These are phyloP conservation scores for Ischnus inquisitorius DNA, from an alignment of 2,888 invertebrate genomes.

Conservation along the genomic window DNA sequence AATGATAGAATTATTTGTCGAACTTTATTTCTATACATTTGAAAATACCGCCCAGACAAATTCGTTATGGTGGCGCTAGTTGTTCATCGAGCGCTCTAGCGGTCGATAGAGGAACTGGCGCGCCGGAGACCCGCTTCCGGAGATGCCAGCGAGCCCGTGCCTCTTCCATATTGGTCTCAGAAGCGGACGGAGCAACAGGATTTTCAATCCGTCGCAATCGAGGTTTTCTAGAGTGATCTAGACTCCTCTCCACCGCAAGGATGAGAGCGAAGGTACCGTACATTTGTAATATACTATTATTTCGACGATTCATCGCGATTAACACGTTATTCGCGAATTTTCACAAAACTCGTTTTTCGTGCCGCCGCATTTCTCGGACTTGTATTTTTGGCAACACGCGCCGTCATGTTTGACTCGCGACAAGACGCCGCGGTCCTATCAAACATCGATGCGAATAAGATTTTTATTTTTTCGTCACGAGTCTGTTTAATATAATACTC, in stretches of 20 bases:
- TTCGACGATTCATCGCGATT: constrained; percentile 63
- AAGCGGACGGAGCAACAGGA: constrained; percentile 71
- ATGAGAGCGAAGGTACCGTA: constrained; percentile 84
- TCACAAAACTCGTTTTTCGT: neutral
- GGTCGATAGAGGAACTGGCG: neutral
- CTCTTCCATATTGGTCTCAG: constrained; percentile 81
- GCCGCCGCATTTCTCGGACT: neutral
- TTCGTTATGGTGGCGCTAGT: constrained; percentile 26
- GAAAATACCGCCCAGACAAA: constrained; percentile 20
- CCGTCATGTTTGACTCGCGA: constrained; percentile 1
- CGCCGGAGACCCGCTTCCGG: constrained; percentile 18
- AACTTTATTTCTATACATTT: neutral
- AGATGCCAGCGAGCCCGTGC: constrained; percentile 56
- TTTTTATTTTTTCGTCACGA: neutral
- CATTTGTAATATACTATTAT: constrained; percentile 53
- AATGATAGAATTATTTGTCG: no score
- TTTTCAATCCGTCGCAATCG: constrained; percentile 77
- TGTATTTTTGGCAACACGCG: constrained; percentile 41
- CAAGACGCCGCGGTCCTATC: neutral
- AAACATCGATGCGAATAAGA: neutral
- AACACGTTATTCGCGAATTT: constrained; percentile 85
- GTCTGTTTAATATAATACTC: constrained; percentile 12
- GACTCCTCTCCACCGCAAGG: constrained; percentile 71
- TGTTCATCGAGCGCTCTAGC: constrained; percentile 5
- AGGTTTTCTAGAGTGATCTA: constrained; percentile 77